These are phyloP conservation scores for Lutraria rhynchaena DNA, from an alignment of 1,140 invertebrate species.

Conservation along the genomic window DNA sequence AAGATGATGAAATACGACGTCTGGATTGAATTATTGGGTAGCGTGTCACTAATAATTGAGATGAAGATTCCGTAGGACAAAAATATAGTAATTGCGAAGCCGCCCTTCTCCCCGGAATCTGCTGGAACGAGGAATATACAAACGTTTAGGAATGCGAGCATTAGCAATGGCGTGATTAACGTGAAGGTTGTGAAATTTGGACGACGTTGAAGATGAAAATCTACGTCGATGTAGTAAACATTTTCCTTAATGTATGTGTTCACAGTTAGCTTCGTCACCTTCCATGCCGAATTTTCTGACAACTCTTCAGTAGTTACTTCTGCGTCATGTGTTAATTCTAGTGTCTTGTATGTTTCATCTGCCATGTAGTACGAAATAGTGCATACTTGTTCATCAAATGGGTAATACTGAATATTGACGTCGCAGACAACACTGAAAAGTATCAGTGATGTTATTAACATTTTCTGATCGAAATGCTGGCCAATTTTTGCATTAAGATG, in stretches of 20 bases:
- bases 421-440: constrained; percentile 40
- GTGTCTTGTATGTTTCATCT: constrained; percentile 3
- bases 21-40: constrained; percentile 43
- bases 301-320: constrained; percentile 9
- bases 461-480: too few relatives aligned
- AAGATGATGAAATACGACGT: constrained; percentile 35
- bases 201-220: constrained; percentile 15
- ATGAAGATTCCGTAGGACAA: constrained; percentile 47
- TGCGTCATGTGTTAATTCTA: neutral
- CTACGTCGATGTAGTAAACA: constrained; percentile 4
- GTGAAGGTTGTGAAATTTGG: constrained; percentile 33
- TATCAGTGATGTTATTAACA: too few relatives aligned
- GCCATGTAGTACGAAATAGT: constrained; percentile 34
- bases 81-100: constrained; percentile 47
- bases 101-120: constrained; percentile 45
- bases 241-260: constrained; percentile 3
- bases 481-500: too few relatives aligned
- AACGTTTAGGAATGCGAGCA: constrained; percentile 41
- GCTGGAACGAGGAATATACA: constrained; percentile 43
- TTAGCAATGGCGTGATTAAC: constrained; percentile 28
- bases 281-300: constrained; percentile 38
- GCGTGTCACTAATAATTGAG: constrained; percentile 17
- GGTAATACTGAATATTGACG: constrained; percentile 50
- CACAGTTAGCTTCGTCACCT: neutral
- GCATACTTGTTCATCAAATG: constrained; percentile 48